phyloP scores from a whole-genome alignment of 2,888 invertebrate genomes.

The Rhogogaster chlorosoma region DNA sequence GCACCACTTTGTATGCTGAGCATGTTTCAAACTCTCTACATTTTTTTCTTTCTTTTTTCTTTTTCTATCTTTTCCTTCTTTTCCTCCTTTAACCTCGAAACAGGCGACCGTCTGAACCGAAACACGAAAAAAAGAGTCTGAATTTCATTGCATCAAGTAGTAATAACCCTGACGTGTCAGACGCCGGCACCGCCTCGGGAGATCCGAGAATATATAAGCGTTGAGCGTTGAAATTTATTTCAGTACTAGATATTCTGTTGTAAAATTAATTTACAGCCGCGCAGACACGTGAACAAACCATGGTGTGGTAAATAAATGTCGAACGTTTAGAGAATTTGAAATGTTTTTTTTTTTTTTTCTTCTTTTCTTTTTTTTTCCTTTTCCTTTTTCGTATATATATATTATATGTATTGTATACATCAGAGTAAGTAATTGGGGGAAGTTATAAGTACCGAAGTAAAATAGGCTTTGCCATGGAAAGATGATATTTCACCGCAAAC shows the following conservation, averaged over 20 bases:
- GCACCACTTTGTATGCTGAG: conserved; percentile 32
- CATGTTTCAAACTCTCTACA: background rate
- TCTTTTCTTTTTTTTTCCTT: background rate
- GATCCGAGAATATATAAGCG: background rate
- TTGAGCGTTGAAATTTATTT: conserved; percentile 27
- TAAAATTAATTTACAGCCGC: conserved; percentile 7
- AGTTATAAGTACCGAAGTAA: background rate
- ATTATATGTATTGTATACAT: background rate
- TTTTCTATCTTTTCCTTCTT: background rate
- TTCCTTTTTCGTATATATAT: too few species aligned
- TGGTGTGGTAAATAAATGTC: background rate
- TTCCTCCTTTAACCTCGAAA: background rate
- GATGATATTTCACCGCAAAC: background rate
- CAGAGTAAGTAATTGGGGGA: background rate
- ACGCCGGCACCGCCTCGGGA: conserved; percentile 20
- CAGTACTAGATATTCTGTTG: conserved; percentile 10
- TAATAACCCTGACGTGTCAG: conserved; percentile 39
- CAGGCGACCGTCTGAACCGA: background rate
- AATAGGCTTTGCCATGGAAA: background rate
- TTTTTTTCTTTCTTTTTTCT: background rate
- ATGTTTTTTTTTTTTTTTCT: too few species aligned
- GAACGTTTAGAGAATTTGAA: background rate
- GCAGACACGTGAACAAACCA: background rate
- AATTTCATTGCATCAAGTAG: conserved; percentile 35
- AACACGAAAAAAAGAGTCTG: conserved; percentile 2